phyloP scores from a whole-genome alignment of 64 coral and sea anemone species.

The Dendronephthya gigantea region DNA sequence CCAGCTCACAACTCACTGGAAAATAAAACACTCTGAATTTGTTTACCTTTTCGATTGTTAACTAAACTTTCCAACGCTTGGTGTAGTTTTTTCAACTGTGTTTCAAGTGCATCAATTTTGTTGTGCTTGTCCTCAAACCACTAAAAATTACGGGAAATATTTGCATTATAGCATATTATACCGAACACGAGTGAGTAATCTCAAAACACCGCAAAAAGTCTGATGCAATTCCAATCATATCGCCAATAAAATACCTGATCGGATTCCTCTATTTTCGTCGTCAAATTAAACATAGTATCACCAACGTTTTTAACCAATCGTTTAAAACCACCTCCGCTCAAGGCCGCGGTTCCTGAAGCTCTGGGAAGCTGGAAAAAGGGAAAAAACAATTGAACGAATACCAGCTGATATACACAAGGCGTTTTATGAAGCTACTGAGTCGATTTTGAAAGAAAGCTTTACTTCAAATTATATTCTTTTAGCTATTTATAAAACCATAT shows the following conservation, averaged over 20 bases:
- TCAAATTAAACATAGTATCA: constrained; percentile 94
- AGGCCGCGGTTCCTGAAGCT: constrained; percentile 82
- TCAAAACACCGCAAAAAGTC: no score
- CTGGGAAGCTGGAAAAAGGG: constrained; percentile 50
- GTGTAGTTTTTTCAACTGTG: constrained; percentile 87
- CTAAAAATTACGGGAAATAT: constrained; percentile 27
- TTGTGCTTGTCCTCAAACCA: constrained; percentile 99
- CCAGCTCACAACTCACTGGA: no score
- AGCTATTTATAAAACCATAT: no score
- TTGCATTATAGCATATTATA: no score
- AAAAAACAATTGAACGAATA: background rate
- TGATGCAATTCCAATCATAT: no score
- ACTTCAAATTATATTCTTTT: no score
- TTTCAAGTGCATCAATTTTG: constrained; percentile 86
- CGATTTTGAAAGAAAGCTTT: no score
- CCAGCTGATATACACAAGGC: background rate
- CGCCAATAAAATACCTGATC: constrained; percentile 45
- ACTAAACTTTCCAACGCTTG: constrained; percentile 75
- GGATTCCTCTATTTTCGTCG: constrained; percentile 84
- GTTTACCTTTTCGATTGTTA: constrained; percentile 67
- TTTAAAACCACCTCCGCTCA: constrained; percentile 88
- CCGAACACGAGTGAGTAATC: no score
- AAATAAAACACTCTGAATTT: background rate
- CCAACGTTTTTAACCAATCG: constrained; percentile 87
- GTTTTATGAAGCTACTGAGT: no score